Conservation (phyloP, 2,113 vertebrate genomes). For the Myrmecophaga tridactyla region DNA sequence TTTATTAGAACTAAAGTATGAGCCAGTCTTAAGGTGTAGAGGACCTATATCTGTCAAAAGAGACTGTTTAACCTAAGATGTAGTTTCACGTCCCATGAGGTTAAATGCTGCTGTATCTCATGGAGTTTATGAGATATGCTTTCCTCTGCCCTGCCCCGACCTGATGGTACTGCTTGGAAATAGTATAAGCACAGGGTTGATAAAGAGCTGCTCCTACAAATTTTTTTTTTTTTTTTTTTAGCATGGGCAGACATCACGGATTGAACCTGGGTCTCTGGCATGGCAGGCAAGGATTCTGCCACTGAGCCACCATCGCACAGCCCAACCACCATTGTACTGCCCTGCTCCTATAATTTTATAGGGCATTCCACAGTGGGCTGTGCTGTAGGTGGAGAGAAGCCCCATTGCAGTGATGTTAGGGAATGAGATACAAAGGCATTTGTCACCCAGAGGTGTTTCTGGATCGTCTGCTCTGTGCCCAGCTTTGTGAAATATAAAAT, state of each 20-base stretch:
- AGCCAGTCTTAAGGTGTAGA: neutral
- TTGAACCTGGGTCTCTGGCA: too few species aligned
- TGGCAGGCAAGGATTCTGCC: too few species aligned
- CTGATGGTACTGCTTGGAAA: neutral
- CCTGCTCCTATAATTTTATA: neutral
- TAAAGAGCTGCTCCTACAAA: neutral
- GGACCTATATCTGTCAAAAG: neutral
- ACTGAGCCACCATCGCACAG: too few species aligned
- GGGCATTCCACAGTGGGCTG: neutral
- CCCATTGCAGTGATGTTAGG: neutral
- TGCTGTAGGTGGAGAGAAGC: neutral
- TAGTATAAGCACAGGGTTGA: neutral
- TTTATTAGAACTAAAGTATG: neutral
- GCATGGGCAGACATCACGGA: too few species aligned
- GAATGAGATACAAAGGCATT: neutral
- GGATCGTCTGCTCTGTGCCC: neutral
- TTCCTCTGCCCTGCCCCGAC: neutral
- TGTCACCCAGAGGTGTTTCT: neutral
- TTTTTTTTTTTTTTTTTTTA: too few species aligned
- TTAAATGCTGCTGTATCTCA: constrained; percentile 15
- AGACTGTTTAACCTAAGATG: neutral
- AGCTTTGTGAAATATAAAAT: neutral
- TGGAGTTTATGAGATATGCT: constrained; percentile 1
- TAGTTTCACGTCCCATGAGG: neutral
- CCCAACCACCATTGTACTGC: too few species aligned